Conservation (phyloP, 1,140 invertebrate species). For the Panulirus ornatus region DNA sequence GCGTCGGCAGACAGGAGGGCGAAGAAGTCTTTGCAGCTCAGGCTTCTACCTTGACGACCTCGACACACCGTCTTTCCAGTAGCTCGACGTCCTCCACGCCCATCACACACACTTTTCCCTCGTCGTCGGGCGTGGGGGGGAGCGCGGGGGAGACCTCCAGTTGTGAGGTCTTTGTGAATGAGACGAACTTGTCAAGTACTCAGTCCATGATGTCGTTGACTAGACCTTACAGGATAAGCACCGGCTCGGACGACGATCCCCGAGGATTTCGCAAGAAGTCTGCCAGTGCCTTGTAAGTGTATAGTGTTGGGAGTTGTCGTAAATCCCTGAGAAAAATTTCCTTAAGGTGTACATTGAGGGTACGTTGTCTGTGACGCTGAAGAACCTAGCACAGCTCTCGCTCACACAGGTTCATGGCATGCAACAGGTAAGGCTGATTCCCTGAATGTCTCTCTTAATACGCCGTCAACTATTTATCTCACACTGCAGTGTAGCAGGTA, state of each 20-base stretch:
- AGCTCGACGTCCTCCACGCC: conserved; percentile 19
- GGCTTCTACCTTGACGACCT: neutral
- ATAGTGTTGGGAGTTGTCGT: neutral
- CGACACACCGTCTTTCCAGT: neutral
- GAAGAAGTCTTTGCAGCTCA: neutral
- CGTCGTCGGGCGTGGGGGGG: neutral
- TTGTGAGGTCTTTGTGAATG: conserved; percentile 6
- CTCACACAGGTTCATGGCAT: too few relatives aligned
- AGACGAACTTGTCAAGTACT: neutral
- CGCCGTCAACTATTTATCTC: too few relatives aligned
- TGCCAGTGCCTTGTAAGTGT: conserved; percentile 41
- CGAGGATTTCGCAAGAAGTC: conserved; percentile 28
- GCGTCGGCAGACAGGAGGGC: neutral
- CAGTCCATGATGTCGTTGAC: conserved; percentile 52
- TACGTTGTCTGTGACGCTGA: too few relatives aligned
- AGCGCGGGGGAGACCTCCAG: neutral
- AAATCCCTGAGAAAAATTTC: too few relatives aligned
- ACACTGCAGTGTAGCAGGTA: too few relatives aligned
- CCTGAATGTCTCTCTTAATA: too few relatives aligned
- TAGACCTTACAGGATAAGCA: conserved; percentile 1
- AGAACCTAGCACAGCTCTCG: too few relatives aligned
- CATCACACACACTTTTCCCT: neutral
- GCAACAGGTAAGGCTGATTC: too few relatives aligned
- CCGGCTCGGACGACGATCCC: conserved; percentile 44
- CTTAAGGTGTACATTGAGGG: too few relatives aligned